Evolutionary conservation across 2,888 invertebrate genomes (phyloP), one percentile per base, ranked within the genome.

Genomic region (Leptopilina syphax): DNA sequence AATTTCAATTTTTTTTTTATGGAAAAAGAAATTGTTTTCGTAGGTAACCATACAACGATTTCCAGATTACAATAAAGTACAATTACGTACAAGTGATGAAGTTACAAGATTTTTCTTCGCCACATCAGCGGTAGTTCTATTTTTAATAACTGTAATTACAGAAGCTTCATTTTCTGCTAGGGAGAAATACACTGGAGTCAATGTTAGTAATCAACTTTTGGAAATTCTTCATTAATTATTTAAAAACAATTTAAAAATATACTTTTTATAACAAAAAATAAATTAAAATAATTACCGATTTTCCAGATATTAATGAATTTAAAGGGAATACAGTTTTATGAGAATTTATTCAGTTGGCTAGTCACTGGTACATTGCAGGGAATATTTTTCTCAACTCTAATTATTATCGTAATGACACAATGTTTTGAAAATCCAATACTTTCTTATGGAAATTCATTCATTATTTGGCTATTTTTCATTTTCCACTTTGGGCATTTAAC

Each of bases 341-440:
- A 88, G 44, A 90, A 89, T 84, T 83, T 90, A 79, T 83, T 89
- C 10, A 89, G 89, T 76, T 90, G 90, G 90, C 70, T 90, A 24
- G 18, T 85, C 12, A 89, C 83, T 76, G 89, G 89, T 18, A 78
- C 83, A 24, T 4, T 87, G 27, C 86, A 88, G 65, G 88, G 89
- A 73, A 84, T 73, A 41, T 60, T 84, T 41, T 88, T 89, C 68
- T 68, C 87, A 76, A 73, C 84, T 65, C 86, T 88, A 66, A 83
- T 86, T 50, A 83, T 85, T 18, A 34, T 89, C 77, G 81, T 90
- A 79, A 85, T 90, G n/a, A 86, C 65, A 44, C 27, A 54, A 13
- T 60, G n/a, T 10, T 47, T 34, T 5, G 63, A 34, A 13, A n/a
- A 65, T 41, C 78, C 78, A 60, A 70, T 81, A 80, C 60, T 81